phyloP scores from a whole-genome alignment of 1,140 invertebrate genomes.

The Drosophila melanogaster region DNA sequence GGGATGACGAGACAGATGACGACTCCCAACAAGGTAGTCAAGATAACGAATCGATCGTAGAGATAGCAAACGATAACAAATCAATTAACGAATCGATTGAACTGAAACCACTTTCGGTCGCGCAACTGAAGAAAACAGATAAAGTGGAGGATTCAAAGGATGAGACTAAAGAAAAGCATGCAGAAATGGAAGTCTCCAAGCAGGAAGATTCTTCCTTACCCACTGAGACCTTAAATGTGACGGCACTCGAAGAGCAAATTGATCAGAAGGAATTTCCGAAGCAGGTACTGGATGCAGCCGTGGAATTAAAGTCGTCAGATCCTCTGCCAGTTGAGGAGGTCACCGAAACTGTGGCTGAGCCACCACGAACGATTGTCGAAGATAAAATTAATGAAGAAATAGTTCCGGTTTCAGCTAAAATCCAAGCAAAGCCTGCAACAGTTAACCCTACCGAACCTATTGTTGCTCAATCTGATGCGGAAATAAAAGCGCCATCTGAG shows the following conservation, averaged over 20 bases:
- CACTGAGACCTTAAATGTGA: background rate
- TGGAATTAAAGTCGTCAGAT: constrained; percentile 1
- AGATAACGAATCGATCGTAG: constrained; percentile 28
- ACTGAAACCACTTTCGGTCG: background rate
- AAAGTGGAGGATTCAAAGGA: constrained; percentile 2
- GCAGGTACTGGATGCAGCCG: background rate
- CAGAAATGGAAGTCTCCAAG: background rate
- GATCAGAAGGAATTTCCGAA: background rate
- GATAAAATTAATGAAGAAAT: background rate
- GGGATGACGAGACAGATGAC: constrained; percentile 34
- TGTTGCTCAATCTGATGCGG: background rate
- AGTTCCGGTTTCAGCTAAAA: background rate
- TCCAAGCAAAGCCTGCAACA: background rate
- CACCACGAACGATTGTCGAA: background rate
- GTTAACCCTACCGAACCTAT: background rate
- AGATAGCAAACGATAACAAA: constrained; percentile 33
- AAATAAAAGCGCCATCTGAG: background rate
- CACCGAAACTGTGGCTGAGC: background rate
- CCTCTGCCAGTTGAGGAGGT: background rate
- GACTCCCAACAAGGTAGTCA: constrained; percentile 35
- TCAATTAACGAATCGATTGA: constrained; percentile 12
- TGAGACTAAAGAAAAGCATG: background rate
- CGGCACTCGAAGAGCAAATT: background rate
- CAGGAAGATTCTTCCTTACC: background rate
- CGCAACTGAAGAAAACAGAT: constrained; percentile 3